These are phyloP conservation scores for Prietella phreatophila DNA, from an alignment of 2,113 vertebrate species.

Conservation along the genomic window DNA sequence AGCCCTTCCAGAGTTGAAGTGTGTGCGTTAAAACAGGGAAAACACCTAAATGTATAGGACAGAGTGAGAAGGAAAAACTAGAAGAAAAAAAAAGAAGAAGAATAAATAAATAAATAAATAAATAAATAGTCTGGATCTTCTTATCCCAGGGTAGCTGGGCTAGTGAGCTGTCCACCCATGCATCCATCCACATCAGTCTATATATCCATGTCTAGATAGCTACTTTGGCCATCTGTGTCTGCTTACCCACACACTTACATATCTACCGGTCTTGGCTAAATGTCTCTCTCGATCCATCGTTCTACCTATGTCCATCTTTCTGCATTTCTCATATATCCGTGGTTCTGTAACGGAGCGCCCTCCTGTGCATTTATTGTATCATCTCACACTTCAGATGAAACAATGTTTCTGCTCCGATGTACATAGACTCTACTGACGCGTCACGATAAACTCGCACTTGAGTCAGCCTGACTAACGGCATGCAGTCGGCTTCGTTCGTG, in stretches of 20 bases:
- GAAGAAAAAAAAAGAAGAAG: too few species aligned
- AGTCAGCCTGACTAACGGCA: neutral
- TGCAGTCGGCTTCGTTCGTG: neutral
- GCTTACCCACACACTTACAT: neutral
- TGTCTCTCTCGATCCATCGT: neutral
- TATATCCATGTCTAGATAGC: neutral
- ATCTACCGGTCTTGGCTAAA: neutral
- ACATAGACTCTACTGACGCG: too few species aligned
- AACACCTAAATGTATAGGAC: too few species aligned
- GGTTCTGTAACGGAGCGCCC: neutral
- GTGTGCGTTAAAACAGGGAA: too few species aligned
- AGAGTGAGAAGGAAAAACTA: too few species aligned
- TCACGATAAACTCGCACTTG: neutral
- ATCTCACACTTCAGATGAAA: neutral
- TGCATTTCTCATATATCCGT: neutral
- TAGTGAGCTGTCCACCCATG: neutral
- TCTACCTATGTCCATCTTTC: neutral
- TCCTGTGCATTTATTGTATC: neutral
- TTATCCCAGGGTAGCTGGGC: too few species aligned
- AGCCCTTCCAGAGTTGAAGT: too few species aligned
- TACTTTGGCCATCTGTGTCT: neutral
- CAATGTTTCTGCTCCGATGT: neutral
- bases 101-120: too few species aligned
- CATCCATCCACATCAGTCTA: neutral
- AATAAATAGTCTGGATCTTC: neutral